phyloP scores from a whole-genome alignment of 2,888 invertebrate genomes.

The Scelioninae gen. 1 region DNA sequence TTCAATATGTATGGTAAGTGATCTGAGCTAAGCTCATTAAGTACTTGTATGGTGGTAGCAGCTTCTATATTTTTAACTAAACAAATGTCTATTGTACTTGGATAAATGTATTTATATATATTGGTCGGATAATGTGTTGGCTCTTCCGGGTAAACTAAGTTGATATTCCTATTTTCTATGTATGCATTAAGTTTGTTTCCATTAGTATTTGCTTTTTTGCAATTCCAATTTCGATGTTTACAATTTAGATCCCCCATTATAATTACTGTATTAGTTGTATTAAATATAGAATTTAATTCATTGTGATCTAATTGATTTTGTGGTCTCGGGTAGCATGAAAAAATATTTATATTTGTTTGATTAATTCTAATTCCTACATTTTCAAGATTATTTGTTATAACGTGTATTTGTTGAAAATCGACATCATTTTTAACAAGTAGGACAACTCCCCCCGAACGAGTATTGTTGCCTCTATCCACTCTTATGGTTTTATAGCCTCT shows the following conservation, averaged over 20 bases:
- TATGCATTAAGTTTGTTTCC: background rate
- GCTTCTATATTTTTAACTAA: background rate
- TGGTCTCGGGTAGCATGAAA: slow-evolving; percentile 7
- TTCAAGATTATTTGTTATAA: background rate
- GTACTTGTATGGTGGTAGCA: background rate
- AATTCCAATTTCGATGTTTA: background rate
- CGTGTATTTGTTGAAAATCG: background rate
- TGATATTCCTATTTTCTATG: background rate
- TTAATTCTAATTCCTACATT: background rate
- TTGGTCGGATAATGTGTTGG: background rate
- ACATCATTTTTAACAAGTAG: background rate
- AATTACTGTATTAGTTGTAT: background rate
- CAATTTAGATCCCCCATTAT: background rate
- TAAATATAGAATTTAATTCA: background rate
- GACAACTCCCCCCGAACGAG: background rate
- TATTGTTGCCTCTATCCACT: too few species aligned
- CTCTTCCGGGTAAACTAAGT: background rate
- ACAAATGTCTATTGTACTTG: background rate
- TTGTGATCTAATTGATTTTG: background rate
- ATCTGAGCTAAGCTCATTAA: background rate
- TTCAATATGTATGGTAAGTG: background rate
- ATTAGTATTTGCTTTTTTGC: background rate
- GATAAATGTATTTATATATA: background rate
- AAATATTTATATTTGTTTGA: background rate
- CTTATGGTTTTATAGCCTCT: too few species aligned